phyloP scores from a whole-genome alignment of 2,797 vertebrate species.

The Triplophysa yarkandensis region DNA sequence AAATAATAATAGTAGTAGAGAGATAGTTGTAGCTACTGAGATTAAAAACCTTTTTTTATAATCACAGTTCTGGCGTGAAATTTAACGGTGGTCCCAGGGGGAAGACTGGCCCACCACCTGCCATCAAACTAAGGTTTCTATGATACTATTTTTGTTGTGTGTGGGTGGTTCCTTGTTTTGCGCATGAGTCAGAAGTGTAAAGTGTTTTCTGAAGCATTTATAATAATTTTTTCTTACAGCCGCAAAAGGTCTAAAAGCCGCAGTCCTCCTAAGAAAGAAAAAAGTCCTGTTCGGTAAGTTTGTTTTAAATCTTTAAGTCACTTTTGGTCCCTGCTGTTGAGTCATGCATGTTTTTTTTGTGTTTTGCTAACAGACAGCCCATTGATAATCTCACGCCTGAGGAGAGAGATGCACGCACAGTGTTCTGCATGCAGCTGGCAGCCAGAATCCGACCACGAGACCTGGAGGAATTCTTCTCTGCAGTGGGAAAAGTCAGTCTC shows the following conservation, averaged over 20 bases:
- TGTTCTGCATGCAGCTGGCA: slow-evolving; percentile 97
- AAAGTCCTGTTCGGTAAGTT: slow-evolving; percentile 88
- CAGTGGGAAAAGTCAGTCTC: slow-evolving; percentile 88
- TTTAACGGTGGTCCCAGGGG: slow-evolving; percentile 90
- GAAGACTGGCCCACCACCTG: slow-evolving; percentile 89
- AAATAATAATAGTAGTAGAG: slow-evolving; percentile 1
- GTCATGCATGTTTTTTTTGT: neutral
- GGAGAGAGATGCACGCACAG: slow-evolving; percentile 92
- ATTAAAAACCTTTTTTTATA: slow-evolving; percentile 65
- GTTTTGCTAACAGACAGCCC: slow-evolving; percentile 77
- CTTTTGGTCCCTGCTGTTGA: neutral
- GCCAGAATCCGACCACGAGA: slow-evolving; percentile 93
- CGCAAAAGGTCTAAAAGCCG: slow-evolving; percentile 86
- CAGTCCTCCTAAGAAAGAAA: slow-evolving; percentile 93
- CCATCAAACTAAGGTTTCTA: slow-evolving; percentile 88
- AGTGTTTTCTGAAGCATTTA: slow-evolving; percentile 23
- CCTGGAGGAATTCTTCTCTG: slow-evolving; percentile 97
- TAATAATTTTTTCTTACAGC: slow-evolving; percentile 61
- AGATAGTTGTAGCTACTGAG: slow-evolving; percentile 53
- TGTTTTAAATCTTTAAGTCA: neutral
- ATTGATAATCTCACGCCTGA: slow-evolving; percentile 95
- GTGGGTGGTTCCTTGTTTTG: slow-evolving; percentile 56
- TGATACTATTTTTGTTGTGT: slow-evolving; percentile 60
- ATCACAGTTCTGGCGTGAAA: slow-evolving; percentile 86
- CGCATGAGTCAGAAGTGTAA: slow-evolving; percentile 31